These are phyloP conservation scores for Drosophila nasuta DNA, from an alignment of 1,140 invertebrate species.

Conservation along the genomic window DNA sequence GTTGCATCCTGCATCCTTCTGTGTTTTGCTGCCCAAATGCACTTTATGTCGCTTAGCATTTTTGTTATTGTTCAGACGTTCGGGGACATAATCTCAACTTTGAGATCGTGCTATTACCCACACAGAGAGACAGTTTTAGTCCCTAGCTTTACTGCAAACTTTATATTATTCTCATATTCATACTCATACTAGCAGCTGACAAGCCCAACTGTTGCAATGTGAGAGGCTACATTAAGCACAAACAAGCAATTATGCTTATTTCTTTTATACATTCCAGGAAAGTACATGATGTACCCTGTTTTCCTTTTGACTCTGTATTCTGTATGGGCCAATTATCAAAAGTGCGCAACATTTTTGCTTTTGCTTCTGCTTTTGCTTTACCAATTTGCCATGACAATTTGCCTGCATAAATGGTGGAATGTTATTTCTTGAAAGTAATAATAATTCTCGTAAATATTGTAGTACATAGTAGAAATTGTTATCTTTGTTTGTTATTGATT, in stretches of 20 bases:
- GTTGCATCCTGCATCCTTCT: constrained; percentile 41
- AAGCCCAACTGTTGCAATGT: constrained; percentile 49
- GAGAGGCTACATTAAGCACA: constrained; percentile 64
- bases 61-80: constrained; percentile 65
- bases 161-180: constrained; percentile 17
- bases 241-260: constrained; percentile 72
- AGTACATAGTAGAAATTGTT: constrained; percentile 12
- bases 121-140: constrained; percentile 11
- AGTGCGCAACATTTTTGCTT: constrained; percentile 45
- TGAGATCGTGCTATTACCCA: constrained; percentile 2
- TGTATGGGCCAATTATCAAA: constrained; percentile 58
- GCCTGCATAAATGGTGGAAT: constrained; percentile 25
- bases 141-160: constrained; percentile 58
- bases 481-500: constrained; percentile 30
- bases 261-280: constrained; percentile 29
- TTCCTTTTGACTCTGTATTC: not conserved
- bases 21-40: constrained; percentile 41
- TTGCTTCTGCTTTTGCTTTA: constrained; percentile 4
- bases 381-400: constrained; percentile 4
- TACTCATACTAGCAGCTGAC: constrained; percentile 19
- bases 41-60: constrained; percentile 49
- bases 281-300: constrained; percentile 6
- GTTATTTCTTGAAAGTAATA: constrained; percentile 36
- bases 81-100: constrained; percentile 47
- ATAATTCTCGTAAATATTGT: constrained; percentile 45